Evolutionary conservation across 64 coral and sea anemone species (phyloP).

Genomic region (Montipora cactus): DNA sequence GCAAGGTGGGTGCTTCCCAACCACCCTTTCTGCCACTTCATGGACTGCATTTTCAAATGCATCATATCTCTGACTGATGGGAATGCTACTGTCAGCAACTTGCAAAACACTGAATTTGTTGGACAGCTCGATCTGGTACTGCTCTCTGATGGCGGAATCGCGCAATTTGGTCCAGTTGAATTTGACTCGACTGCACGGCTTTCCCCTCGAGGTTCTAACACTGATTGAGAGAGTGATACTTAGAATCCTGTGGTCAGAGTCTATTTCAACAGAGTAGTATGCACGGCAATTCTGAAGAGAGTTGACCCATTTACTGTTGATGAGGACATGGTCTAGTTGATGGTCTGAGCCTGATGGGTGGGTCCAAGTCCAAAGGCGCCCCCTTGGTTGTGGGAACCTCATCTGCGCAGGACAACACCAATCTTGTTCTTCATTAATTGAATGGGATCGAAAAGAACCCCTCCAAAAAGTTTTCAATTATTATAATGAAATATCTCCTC

Average conservation of each 20-base stretch:
- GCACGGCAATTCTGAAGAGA: constrained; percentile 36
- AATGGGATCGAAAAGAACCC: too few relatives aligned
- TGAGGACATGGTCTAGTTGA: constrained; percentile 33
- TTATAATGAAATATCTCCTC: neutral
- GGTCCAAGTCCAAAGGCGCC: neutral
- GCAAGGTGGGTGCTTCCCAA: neutral
- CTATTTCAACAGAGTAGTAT: constrained; percentile 27
- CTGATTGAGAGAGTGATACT: neutral
- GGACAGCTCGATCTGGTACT: constrained; percentile 18
- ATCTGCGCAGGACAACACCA: neutral
- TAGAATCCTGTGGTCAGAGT: constrained; percentile 45
- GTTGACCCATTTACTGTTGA: constrained; percentile 45
- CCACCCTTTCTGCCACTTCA: neutral
- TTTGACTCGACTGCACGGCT: neutral
- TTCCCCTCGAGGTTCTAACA: neutral
- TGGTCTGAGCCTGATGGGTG: neutral
- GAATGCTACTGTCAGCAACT: too few relatives aligned
- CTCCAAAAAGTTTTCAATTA: too few relatives aligned
- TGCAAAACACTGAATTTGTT: neutral
- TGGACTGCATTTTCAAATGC: neutral
- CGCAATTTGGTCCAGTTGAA: constrained; percentile 48
- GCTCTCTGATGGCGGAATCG: neutral
- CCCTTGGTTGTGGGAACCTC: neutral
- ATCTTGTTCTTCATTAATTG: too few relatives aligned
- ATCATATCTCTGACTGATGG: neutral